Evolutionary conservation across 2,888 invertebrate genomes (phyloP).

Genomic region (Rhopalosiphum nymphaeae): DNA sequence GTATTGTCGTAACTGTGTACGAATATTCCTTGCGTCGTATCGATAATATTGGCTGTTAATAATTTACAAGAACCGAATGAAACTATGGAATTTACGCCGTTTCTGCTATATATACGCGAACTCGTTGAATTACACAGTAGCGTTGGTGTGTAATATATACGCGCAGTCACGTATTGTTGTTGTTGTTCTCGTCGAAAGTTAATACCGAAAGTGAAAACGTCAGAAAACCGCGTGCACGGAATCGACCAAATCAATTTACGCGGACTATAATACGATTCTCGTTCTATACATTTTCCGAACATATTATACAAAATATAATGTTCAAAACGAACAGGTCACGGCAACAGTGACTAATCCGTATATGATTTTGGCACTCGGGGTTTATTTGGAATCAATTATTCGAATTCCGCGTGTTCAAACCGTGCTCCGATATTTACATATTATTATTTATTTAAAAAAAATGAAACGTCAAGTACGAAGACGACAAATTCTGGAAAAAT

Average conservation of each 20-base stretch:
- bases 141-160: neutral
- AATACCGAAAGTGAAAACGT: constrained; percentile 4
- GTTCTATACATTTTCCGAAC: neutral
- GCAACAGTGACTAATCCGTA: neutral
- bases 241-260: neutral
- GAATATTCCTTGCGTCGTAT: neutral
- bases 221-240: neutral
- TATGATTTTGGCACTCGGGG: neutral
- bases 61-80: neutral
- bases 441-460: neutral
- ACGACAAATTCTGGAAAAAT: neutral
- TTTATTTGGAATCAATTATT: neutral
- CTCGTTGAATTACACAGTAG: neutral
- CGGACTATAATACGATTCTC: neutral
- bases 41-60: neutral
- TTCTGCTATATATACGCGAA: neutral
- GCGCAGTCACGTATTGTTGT: neutral
- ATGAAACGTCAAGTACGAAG: neutral
- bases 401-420: neutral
- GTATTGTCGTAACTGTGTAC: neutral
- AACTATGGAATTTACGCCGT: neutral
- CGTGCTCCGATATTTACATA: neutral
- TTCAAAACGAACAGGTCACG: neutral
- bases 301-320: neutral
- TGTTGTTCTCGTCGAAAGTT: neutral